phyloP scores from a whole-genome alignment of 2,113 vertebrate genomes.

The Sisor rabdophorus region DNA sequence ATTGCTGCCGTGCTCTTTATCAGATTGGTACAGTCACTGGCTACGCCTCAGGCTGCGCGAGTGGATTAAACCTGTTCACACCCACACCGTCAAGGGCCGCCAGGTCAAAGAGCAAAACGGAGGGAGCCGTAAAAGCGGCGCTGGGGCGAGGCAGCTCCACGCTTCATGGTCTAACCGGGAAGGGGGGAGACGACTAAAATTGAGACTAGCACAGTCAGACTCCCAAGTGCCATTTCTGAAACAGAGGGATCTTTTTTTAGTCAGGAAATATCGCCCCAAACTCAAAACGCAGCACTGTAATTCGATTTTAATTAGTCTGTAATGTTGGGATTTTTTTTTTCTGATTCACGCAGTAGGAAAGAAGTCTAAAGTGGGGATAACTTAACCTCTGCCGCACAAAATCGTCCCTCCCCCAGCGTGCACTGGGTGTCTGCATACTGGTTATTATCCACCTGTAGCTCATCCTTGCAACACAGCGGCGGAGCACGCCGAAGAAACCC shows the following conservation, averaged over 20 bases:
- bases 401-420: neutral
- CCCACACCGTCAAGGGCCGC: neutral
- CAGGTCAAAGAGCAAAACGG: slow-evolving; percentile 33
- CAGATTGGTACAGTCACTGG: slow-evolving; percentile 17
- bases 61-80: slow-evolving; percentile 29
- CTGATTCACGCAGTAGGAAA: slow-evolving; percentile 21
- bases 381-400: slow-evolving; percentile 30
- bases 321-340: slow-evolving; percentile 29
- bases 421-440: neutral
- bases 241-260: slow-evolving; percentile 20
- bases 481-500: no score
- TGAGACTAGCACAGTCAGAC: neutral
- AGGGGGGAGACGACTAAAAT: neutral
- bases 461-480: neutral
- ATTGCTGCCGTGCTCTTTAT: slow-evolving; percentile 3
- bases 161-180: neutral
- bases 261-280: slow-evolving; percentile 2
- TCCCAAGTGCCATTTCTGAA: neutral
- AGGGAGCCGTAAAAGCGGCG: slow-evolving; percentile 18
- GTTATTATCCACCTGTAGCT: neutral
- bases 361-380: slow-evolving; percentile 26
- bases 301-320: slow-evolving; percentile 37
- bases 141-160: neutral
- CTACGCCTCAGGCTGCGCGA: slow-evolving; percentile 1
- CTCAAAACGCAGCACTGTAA: slow-evolving; percentile 17